phyloP scores from a whole-genome alignment of 1,140 invertebrate species.

The Brachionus manjavacas region DNA sequence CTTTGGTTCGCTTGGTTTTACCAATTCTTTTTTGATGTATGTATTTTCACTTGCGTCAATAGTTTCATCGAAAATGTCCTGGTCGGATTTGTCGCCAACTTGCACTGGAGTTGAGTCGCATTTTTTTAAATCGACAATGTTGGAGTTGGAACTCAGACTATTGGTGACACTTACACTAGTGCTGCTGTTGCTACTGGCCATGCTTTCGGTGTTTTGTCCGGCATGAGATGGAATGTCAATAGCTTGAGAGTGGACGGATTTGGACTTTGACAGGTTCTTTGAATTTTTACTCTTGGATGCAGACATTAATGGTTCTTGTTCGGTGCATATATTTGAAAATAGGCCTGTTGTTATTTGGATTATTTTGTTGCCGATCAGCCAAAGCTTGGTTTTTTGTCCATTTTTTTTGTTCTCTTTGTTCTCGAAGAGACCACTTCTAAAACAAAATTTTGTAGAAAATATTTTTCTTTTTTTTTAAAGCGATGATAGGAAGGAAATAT shows the following conservation, averaged over 20 bases:
- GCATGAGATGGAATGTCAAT: background rate
- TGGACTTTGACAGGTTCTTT: background rate
- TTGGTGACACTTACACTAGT: background rate
- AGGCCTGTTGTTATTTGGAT: conserved; percentile 35
- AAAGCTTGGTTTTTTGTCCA: background rate
- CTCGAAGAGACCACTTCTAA: background rate
- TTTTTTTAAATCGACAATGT: background rate
- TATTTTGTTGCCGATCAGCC: conserved; percentile 28
- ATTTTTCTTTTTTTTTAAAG: too few species aligned
- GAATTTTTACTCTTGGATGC: background rate
- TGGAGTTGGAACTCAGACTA: background rate
- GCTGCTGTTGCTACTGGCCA: conserved; percentile 19
- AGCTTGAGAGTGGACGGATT: background rate
- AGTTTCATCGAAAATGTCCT: conserved; percentile 3
- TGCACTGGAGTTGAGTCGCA: background rate
- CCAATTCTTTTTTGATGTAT: background rate
- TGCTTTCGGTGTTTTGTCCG: background rate
- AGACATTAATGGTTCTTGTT: background rate
- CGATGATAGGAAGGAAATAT: too few species aligned
- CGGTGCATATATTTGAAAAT: conserved; percentile 6
- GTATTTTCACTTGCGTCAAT: background rate
- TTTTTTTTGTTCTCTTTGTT: conserved; percentile 31
- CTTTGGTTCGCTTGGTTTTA: background rate
- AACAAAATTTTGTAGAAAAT: too few species aligned
- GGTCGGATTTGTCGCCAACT: background rate